Base-by-base conservation (phyloP, 2,888 invertebrate species). In the Nomada ferruginata region DNA sequence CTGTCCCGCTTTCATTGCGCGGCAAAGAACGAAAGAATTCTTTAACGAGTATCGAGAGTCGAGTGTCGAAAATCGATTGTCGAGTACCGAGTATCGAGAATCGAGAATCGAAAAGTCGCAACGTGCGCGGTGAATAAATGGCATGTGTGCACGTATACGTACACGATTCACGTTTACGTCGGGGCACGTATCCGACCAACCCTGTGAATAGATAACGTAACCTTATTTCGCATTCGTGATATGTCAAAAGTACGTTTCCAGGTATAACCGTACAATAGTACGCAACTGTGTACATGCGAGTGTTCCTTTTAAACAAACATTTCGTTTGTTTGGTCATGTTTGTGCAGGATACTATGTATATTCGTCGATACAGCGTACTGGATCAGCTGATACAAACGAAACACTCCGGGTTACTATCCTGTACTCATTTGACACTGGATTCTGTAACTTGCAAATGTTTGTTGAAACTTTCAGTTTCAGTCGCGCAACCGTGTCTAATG, bases 191-290 rank as follows among this genome's bases (percentile, higher is more conserved):
- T 36, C 5, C 36, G 36, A 36, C 36, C 36, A 36, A 53, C 36
- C 42, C 47, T 71, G 50, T 68, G 73, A 42, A 74, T 42, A 59
- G 42, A 52, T 69, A 80, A 63, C 74, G 75, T 78, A 78, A 82
- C 81, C 81, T 80, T 61, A 75, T 75, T 82, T 65, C 50, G 23
- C 11, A 69, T 70, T 79, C 65, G 75, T 76, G 70, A 76, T 76
- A 80, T 71, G 70, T 73, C 63, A 65, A n/a, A 57, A 20, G 50
- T 61, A 47, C 18, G 36, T 57, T 18, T 52, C 11, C 11, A 52
- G 44, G 60, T 47, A 50, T 59, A 77, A 68, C 65, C 42, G 15
- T 66, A 61, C 29, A n/a, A 2, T 9, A 4, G 26, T 59, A 61
- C 15, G 13, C 13, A 60, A 57, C 18, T 15, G n/a, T 2, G 15